Evolutionary conservation across 1,140 invertebrate species (phyloP).

Genomic region (Oncopeltus fasciatus): DNA sequence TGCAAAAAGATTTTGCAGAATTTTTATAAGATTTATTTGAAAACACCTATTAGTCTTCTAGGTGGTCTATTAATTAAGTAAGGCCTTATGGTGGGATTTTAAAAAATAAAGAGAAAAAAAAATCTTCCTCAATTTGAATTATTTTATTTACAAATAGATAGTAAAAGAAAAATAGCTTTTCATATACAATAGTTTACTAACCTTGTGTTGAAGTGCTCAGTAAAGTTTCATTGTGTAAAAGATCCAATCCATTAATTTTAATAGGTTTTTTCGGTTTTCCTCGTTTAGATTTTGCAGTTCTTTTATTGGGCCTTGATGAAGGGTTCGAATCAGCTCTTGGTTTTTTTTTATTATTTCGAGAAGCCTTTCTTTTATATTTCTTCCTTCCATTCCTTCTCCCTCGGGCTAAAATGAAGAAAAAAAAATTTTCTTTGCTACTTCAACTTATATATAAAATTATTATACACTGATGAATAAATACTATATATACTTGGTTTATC

Average conservation of each 20-base stretch:
- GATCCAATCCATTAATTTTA: conserved; percentile 70
- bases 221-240: conserved; percentile 79
- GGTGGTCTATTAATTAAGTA: too few species aligned
- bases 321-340: conserved; percentile 22
- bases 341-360: too few species aligned
- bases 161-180: too few species aligned
- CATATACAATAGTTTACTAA: conserved; percentile 21
- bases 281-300: conserved; percentile 35
- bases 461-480: background rate
- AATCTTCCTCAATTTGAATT: too few species aligned
- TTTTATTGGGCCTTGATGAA: conserved; percentile 27
- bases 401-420: background rate
- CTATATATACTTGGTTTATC: conserved; percentile 30
- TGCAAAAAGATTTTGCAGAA: too few species aligned
- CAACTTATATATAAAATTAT: background rate
- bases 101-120: too few species aligned
- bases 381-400: conserved; percentile 23
- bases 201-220: conserved; percentile 61
- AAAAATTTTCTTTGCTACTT: background rate
- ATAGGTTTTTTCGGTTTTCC: conserved; percentile 44
- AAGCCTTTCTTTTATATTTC: conserved; percentile 34
- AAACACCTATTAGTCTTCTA: too few species aligned
- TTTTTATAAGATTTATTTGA: too few species aligned
- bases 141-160: too few species aligned
- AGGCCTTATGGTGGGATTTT: too few species aligned